Evolutionary conservation across 2,113 vertebrate genomes (phyloP).

Genomic region (Sapayoa aenigma): DNA sequence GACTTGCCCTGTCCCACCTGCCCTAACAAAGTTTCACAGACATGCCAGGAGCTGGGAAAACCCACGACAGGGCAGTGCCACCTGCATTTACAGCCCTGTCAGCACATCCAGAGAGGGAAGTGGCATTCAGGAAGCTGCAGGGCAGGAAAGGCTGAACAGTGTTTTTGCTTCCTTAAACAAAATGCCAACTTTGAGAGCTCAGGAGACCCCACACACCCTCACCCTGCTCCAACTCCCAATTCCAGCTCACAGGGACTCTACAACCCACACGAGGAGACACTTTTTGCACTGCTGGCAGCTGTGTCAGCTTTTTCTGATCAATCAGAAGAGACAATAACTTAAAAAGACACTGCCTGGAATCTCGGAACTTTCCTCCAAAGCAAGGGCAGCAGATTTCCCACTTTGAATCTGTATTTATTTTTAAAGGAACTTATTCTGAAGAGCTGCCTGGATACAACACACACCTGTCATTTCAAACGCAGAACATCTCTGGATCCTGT

Average conservation of each 20-base stretch:
- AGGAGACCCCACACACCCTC: not conserved
- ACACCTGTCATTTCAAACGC: not conserved
- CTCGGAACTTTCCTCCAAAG: not conserved
- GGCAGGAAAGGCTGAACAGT: not conserved
- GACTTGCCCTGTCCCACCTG: not conserved
- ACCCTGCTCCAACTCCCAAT: not conserved
- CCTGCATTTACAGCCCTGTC: not conserved
- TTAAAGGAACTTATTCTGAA: not conserved
- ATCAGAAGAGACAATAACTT: not conserved
- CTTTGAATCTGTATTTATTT: not conserved
- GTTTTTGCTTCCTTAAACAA: not conserved
- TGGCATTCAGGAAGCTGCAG: not conserved
- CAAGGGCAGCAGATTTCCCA: not conserved
- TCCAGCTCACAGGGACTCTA: not conserved
- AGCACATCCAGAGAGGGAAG: not conserved
- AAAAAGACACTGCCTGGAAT: not conserved
- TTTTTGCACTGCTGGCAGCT: rapidly evolving
- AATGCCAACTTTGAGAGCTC: not conserved
- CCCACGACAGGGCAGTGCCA: not conserved
- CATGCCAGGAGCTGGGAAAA: not conserved
- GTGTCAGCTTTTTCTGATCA: not conserved
- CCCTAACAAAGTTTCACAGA: not conserved
- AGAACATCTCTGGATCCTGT: not conserved
- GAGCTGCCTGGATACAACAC: not conserved
- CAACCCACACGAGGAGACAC: too few species aligned